phyloP scores from a whole-genome alignment of 2,797 vertebrate species.

The Miichthys miiuy region DNA sequence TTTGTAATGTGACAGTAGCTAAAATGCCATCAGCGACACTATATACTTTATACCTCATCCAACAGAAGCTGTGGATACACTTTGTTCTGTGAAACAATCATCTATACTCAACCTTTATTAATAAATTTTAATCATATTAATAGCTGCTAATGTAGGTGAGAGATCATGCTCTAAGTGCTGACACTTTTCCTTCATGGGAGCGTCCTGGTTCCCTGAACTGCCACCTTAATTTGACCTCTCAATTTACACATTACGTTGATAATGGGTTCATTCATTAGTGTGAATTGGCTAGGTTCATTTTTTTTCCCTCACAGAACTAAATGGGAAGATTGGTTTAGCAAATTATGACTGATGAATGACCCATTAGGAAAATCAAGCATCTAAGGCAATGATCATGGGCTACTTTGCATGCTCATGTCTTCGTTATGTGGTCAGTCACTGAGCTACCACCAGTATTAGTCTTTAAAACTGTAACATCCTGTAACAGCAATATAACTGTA shows the following conservation, averaged over 20 bases:
- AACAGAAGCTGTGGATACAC: conserved; percentile 16
- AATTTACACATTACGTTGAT: conserved; percentile 64
- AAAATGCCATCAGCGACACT: conserved; percentile 12
- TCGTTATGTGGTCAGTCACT: conserved; percentile 24
- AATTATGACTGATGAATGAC: conserved; percentile 72
- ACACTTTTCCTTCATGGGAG: conserved; percentile 39
- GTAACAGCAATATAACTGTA: background rate
- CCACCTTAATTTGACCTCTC: conserved; percentile 63
- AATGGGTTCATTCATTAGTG: conserved; percentile 71
- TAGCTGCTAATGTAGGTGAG: conserved; percentile 43
- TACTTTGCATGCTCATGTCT: conserved; percentile 40
- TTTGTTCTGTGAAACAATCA: conserved; percentile 39
- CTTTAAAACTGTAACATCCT: background rate
- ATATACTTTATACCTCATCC: conserved; percentile 35
- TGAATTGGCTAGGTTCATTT: conserved; percentile 62
- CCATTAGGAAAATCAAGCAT: conserved; percentile 69
- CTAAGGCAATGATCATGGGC: conserved; percentile 38
- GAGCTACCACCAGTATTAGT: conserved; percentile 23
- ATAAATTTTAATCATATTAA: conserved; percentile 52
- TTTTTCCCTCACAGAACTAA: conserved; percentile 55
- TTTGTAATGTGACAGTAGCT: conserved; percentile 16
- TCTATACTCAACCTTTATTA: conserved; percentile 40
- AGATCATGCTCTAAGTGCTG: conserved; percentile 40
- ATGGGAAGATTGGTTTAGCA: conserved; percentile 70
- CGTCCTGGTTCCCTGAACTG: conserved; percentile 47